These are phyloP conservation scores for Tinea semifulvella DNA, from an alignment of 2,888 invertebrate genomes.

Conservation along the genomic window DNA sequence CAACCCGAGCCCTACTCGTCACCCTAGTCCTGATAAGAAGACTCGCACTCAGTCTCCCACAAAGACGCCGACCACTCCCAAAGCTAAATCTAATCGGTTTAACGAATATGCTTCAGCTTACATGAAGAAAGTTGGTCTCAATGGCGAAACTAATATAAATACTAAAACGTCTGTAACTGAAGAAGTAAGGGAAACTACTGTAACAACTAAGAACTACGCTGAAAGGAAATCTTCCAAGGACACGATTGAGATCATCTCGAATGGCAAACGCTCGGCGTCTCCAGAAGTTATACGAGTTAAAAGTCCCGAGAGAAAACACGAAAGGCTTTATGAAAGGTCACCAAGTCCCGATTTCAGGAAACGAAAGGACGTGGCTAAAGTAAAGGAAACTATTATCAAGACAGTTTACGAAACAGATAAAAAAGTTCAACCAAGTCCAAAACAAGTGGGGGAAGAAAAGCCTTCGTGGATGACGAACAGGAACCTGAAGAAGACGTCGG, in stretches of 20 bases:
- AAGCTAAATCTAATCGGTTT: constrained; percentile 48
- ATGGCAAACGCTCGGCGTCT: constrained; percentile 44
- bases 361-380: constrained; percentile 31
- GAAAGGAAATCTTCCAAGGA: constrained; percentile 43
- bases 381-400: constrained; percentile 38
- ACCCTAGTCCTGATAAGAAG: constrained; percentile 49
- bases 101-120: constrained; percentile 59
- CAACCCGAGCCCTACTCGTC: constrained; percentile 36
- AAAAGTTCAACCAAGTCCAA: constrained; percentile 39
- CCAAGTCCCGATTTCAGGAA: constrained; percentile 40
- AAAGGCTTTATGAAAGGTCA: constrained; percentile 32
- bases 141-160: constrained; percentile 37
- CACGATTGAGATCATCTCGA: constrained; percentile 34
- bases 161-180: constrained; percentile 27
- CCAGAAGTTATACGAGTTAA: constrained; percentile 28
- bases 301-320: constrained; percentile 24
- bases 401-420: constrained; percentile 39
- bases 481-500: constrained; percentile 64
- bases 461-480: constrained; percentile 71
- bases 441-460: constrained; percentile 56
- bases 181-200: constrained; percentile 26
- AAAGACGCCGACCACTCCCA: constrained; percentile 31
- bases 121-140: constrained; percentile 55
- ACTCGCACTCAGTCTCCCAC: constrained; percentile 42
- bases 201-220: constrained; percentile 28